Conservation (phyloP, 2,797 vertebrate genomes). For the Saxicola maurus region DNA sequence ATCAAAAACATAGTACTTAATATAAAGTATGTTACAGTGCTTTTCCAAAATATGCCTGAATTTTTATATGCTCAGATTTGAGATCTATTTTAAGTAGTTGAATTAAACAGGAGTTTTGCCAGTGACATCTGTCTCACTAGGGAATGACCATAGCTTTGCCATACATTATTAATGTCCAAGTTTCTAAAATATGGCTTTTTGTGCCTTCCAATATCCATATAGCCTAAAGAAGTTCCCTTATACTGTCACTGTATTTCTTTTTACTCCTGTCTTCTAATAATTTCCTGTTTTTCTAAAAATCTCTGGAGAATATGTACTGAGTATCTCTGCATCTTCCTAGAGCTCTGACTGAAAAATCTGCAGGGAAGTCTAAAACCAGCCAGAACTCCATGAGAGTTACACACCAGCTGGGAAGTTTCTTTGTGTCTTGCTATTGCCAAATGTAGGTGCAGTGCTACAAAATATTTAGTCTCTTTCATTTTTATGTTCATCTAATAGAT, state of each 20-base stretch:
- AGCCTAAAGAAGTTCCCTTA: background rate
- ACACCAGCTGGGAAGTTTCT: constrained; percentile 2
- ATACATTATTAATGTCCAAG: background rate
- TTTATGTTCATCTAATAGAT: constrained; percentile 5
- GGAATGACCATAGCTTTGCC: background rate
- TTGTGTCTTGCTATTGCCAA: background rate
- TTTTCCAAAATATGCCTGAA: background rate
- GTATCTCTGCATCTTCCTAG: background rate
- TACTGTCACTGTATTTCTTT: background rate
- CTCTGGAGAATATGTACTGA: background rate
- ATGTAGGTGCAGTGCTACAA: background rate
- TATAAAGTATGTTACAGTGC: background rate
- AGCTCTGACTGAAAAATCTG: background rate
- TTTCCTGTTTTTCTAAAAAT: background rate
- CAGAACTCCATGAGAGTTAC: background rate
- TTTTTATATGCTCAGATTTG: background rate
- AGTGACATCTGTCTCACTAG: background rate
- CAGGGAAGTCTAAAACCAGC: background rate
- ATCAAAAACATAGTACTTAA: background rate
- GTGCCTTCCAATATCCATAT: background rate
- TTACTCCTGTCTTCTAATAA: background rate
- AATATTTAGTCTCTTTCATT: constrained; percentile 1
- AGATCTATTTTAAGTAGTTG: background rate
- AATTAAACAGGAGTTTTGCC: background rate
- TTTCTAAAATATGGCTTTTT: background rate